Percentiles rank a stretch among this genome's conserved stretches.
Evolutionary conservation across 2,888 invertebrate species (phyloP).

Genomic region (Chironomus riparius): DNA sequence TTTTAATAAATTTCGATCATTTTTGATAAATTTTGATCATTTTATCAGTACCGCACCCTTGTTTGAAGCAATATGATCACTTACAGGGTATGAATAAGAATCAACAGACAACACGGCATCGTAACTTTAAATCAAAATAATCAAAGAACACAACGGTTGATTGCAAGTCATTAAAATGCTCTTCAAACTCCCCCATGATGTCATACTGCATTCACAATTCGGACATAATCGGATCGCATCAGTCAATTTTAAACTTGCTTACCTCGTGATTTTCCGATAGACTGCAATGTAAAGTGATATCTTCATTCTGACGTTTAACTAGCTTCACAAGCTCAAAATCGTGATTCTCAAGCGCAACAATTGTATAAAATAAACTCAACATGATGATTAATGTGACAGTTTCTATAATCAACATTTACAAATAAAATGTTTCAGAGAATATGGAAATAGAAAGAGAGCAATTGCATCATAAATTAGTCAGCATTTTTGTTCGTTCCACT

Average conservation of each 20-base stretch:
- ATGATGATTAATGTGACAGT: slow-evolving; percentile 8
- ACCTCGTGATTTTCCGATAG: slow-evolving; percentile 32
- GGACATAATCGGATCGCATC: too few species aligned
- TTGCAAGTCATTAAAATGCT: too few species aligned
- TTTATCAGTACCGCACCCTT: too few species aligned
- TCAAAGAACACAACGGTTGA: too few species aligned
- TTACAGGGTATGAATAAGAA: too few species aligned
- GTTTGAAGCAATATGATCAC: too few species aligned
- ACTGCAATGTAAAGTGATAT: not conserved
- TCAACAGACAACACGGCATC: too few species aligned
- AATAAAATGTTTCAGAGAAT: not conserved
- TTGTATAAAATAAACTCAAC: not conserved
- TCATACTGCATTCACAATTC: too few species aligned
- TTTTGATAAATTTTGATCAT: too few species aligned
- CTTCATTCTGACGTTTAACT: slow-evolving; percentile 1
- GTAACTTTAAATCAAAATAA: too few species aligned
- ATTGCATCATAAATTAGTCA: not conserved
- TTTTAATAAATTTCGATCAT: too few species aligned
- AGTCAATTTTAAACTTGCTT: not conserved
- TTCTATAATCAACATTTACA: not conserved
- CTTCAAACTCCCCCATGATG: too few species aligned
- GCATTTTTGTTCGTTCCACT: not conserved
- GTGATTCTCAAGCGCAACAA: not conserved
- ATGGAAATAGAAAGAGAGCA: not conserved
- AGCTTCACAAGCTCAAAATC: not conserved